Base-by-base conservation (phyloP, 2,797 vertebrate genomes). In the Scarus forsteni region DNA sequence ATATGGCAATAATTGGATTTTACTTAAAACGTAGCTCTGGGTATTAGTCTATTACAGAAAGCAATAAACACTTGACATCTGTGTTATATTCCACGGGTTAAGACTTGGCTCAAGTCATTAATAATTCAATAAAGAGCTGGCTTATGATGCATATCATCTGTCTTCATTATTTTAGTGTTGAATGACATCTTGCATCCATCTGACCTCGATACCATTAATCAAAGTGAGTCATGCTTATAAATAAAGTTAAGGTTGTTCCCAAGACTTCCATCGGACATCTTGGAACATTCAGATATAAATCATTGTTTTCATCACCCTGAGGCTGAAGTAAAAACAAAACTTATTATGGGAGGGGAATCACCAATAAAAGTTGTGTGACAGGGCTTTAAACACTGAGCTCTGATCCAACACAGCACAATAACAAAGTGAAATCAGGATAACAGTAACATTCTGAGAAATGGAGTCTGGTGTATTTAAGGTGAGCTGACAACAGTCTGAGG, bases 91-190 rank as follows among this genome's bases (percentile, higher is more conserved):
- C 48, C 66, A 60, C 36, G 57, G 27, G 43, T 39, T 46, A 45
- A 58, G 60, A 60, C 66, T 57, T 45, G 18, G 42, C 79, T 75
- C 77, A n/a, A 48, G 57, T 66, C 83, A 85, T 84, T 69, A 87
- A 87, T 85, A 82, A 85, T 87, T 85, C 72, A 85, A 66, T 60
- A 72, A 77, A 55, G 49, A 81, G 66, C 66, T 42, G 72, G 66
- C 66, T 74, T 81, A 53, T 49, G 62, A 77, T 58, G 62, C 70
- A 72, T 70, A 80, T 84, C 64, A 70, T 80, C 75, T 75, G 73
- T 81, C 77, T 66, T 80, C 43, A 63, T 85, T 69, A 71, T 86
- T 69, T 53, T 16, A 80, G 66, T 72, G 69, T 60, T 65, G 50
- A 84, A 77, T 81, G 74, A 68, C 69, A 75, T 61, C 60, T 77